Conservation (phyloP, 2,113 vertebrate genomes). For the Paradisaea rubra region DNA sequence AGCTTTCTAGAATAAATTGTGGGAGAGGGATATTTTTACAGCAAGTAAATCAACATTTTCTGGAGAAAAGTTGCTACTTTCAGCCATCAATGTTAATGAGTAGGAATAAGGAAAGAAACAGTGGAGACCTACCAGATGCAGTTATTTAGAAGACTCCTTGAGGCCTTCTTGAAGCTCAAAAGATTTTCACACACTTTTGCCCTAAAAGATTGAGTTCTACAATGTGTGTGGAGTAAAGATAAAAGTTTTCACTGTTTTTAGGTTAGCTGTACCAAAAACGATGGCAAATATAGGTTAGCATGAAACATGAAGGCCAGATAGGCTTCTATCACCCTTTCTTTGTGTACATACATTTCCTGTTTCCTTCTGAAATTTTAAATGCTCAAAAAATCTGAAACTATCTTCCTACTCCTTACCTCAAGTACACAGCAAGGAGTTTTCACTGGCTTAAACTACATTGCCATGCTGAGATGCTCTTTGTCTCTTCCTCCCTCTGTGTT, state of each 20-base stretch:
- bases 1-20: neutral
- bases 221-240: neutral
- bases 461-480: neutral
- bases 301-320: neutral
- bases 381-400: neutral
- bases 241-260: neutral
- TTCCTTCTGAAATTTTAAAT: neutral
- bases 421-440: neutral
- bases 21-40: neutral
- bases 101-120: neutral
- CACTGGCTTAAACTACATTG: neutral
- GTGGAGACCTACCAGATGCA: neutral
- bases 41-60: neutral
- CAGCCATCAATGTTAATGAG: neutral
- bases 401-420: neutral
- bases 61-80: neutral
- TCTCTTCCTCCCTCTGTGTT: neutral
- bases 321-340: neutral
- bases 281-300: accelerated
- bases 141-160: neutral
- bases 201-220: neutral
- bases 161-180: neutral
- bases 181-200: neutral
- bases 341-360: neutral
- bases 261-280: neutral